These are phyloP conservation scores for Tortricodes alternella DNA, from an alignment of 2,888 invertebrate genomes.

Conservation along the genomic window DNA sequence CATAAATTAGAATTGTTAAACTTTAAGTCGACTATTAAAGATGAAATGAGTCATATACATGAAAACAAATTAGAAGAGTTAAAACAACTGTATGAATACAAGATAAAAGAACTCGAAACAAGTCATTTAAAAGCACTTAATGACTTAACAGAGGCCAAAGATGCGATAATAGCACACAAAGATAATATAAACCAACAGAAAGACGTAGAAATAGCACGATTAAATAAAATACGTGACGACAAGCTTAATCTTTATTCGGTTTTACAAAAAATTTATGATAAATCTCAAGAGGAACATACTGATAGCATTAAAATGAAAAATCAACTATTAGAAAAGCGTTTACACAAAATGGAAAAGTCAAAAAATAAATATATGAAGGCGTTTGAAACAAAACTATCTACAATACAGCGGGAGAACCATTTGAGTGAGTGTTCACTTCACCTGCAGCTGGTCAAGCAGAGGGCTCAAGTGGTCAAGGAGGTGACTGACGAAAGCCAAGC, in stretches of 20 bases:
- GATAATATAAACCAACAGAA: constrained; percentile 36
- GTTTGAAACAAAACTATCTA: constrained; percentile 61
- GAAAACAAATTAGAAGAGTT: constrained; percentile 58
- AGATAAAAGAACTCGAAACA: constrained; percentile 47
- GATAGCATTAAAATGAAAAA: constrained; percentile 46
- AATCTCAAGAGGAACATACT: constrained; percentile 44
- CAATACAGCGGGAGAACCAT: constrained; percentile 66
- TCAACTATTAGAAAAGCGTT: constrained; percentile 60
- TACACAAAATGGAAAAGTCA: constrained; percentile 62
- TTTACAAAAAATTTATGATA: constrained; percentile 51
- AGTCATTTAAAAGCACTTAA: constrained; percentile 43
- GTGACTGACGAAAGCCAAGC: constrained; percentile 59
- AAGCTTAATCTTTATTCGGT: constrained; percentile 53
- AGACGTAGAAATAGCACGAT: constrained; percentile 49
- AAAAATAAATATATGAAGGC: constrained; percentile 56
- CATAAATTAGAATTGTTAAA: constrained; percentile 60
- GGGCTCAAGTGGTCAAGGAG: constrained; percentile 64
- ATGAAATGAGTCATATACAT: constrained; percentile 50
- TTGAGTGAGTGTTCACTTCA: constrained; percentile 66
- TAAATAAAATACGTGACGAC: constrained; percentile 51
- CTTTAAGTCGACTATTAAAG: constrained; percentile 47
- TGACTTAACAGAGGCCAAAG: constrained; percentile 41
- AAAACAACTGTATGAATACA: constrained; percentile 50
- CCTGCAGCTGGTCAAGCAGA: constrained; percentile 64
- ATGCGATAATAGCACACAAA: constrained; percentile 48